A percentile compares a stretch with the other conserved stretches of the same genome.
Evolutionary conservation across 2,113 vertebrate species (phyloP).

Genomic region (Nycticryphes semicollaris): DNA sequence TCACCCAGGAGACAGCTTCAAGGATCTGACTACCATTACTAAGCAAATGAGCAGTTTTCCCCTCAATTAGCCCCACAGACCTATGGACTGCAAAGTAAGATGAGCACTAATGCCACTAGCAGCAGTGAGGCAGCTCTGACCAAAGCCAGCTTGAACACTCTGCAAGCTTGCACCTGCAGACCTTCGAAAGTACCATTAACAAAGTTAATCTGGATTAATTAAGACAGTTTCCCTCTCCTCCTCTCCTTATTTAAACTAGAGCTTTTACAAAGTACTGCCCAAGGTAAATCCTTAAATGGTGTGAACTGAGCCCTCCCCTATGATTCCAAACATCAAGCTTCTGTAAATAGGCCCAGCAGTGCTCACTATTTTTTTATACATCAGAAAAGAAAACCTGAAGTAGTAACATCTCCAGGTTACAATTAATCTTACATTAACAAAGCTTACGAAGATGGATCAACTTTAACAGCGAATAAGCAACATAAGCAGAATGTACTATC

Average conservation of each 20-base stretch:
- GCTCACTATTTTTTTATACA: background rate
- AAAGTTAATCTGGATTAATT: background rate
- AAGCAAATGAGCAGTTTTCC: background rate
- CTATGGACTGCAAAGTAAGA: fast-evolving
- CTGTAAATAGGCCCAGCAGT: background rate
- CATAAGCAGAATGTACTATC: background rate
- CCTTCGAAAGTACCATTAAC: background rate
- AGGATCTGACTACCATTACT: background rate
- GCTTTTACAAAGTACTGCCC: background rate
- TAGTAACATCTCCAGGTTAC: background rate
- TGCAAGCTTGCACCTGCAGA: background rate
- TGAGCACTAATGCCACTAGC: background rate
- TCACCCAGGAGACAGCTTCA: background rate
- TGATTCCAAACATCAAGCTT: background rate
- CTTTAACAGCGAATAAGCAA: background rate
- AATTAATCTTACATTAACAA: background rate
- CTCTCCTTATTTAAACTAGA: background rate
- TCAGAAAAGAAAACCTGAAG: background rate
- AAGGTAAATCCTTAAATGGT: background rate
- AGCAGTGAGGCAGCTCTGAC: background rate
- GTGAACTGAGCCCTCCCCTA: background rate
- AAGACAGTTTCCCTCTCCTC: background rate
- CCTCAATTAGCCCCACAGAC: background rate
- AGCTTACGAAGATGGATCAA: background rate
- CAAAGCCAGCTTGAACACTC: background rate